Conservation (phyloP, 2,888 invertebrate genomes). For the Meteorus cinctellus region DNA sequence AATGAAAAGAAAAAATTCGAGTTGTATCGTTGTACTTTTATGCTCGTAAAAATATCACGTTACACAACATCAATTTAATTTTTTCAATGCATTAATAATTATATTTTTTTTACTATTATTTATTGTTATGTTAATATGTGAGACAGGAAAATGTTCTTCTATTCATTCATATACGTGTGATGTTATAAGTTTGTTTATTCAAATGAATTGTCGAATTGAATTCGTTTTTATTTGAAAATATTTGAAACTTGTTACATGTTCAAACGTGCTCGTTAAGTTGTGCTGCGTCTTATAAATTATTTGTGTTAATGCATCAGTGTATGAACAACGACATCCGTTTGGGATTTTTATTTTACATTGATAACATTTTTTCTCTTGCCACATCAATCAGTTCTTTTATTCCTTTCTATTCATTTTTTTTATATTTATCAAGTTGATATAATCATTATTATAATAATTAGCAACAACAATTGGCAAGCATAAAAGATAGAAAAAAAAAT, state of each 20-base stretch:
- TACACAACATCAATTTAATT: slow-evolving; percentile 9
- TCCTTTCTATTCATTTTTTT: too few relatives aligned
- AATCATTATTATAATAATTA: too few relatives aligned
- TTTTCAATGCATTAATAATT: background rate
- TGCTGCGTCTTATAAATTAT: slow-evolving; percentile 5
- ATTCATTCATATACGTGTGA: background rate
- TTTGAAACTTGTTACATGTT: background rate
- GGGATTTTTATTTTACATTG: background rate
- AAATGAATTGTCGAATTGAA: background rate
- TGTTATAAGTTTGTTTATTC: background rate
- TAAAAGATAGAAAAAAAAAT: too few relatives aligned
- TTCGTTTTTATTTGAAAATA: background rate
- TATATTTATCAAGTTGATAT: too few relatives aligned
- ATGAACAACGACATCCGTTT: slow-evolving; percentile 2
- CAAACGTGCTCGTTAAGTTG: background rate
- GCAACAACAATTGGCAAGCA: too few relatives aligned
- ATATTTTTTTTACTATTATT: background rate
- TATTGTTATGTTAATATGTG: background rate
- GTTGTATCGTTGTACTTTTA: background rate
- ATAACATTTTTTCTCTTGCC: too few relatives aligned
- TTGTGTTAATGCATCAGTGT: background rate
- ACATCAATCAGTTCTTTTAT: too few relatives aligned
- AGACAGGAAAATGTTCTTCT: background rate
- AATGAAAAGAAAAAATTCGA: background rate
- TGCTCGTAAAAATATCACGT: background rate